Conservation (phyloP, 2,797 vertebrate genomes). For the Zenarchopterus dispar region DNA sequence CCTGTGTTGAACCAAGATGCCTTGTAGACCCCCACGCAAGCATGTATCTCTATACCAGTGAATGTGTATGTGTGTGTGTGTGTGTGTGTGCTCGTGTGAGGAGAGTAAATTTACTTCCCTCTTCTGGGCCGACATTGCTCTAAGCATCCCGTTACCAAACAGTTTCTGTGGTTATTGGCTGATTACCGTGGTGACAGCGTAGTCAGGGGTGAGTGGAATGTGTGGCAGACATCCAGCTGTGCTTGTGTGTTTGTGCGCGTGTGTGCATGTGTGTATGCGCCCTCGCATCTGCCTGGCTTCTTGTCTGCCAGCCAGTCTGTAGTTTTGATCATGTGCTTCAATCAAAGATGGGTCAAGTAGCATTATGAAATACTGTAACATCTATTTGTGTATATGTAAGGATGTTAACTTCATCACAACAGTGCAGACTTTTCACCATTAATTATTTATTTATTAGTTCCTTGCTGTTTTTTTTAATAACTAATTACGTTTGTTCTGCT, state of each 20-base stretch:
- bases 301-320: constrained; percentile 49
- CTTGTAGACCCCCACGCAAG: constrained; percentile 41
- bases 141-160: constrained; percentile 73
- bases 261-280: constrained; percentile 12
- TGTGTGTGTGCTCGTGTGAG: constrained; percentile 53
- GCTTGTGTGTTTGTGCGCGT: constrained; percentile 15
- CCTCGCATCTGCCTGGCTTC: constrained; percentile 39
- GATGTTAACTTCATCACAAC: constrained; percentile 1
- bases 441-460: background rate
- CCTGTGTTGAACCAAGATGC: constrained; percentile 69
- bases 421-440: background rate
- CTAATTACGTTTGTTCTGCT: no score
- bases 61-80: constrained; percentile 52
- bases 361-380: constrained; percentile 11
- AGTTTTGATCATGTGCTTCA: constrained; percentile 33
- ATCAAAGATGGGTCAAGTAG: constrained; percentile 29
- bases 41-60: constrained; percentile 35
- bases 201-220: constrained; percentile 78
- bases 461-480: no score
- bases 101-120: constrained; percentile 76
- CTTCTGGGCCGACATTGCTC: constrained; percentile 61
- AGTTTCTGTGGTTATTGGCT: constrained; percentile 79
- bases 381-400: background rate
- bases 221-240: constrained; percentile 73
- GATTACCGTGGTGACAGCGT: constrained; percentile 80